These are phyloP conservation scores for Sebastes schlegelii DNA, from an alignment of 2,113 vertebrate species.

Conservation along the genomic window DNA sequence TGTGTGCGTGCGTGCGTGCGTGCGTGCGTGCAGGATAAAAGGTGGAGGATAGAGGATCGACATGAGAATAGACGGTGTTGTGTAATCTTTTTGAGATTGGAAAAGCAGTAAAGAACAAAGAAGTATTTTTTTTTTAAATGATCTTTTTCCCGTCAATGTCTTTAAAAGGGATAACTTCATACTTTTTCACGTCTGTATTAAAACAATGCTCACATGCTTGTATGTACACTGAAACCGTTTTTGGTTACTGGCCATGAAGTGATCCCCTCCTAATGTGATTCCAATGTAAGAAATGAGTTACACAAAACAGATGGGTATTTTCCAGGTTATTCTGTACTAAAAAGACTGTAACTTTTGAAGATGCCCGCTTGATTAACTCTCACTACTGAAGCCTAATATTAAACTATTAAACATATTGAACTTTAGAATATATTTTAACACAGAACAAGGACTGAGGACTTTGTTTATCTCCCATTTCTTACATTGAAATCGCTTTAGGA, in stretches of 20 bases:
- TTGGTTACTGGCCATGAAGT: no score
- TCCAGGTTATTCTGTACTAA: not conserved
- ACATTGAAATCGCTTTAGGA: not conserved
- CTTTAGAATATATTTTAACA: not conserved
- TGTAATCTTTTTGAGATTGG: no score
- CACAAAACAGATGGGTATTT: not conserved
- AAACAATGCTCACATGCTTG: no score
- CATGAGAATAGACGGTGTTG: not conserved
- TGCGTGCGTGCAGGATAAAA: conserved; percentile 11
- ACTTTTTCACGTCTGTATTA: not conserved
- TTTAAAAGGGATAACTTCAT: not conserved
- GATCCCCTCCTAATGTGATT: no score
- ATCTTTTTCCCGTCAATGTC: not conserved
- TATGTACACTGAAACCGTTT: no score
- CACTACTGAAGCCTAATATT: no score
- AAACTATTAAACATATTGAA: not conserved
- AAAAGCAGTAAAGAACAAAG: not conserved
- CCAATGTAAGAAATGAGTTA: not conserved
- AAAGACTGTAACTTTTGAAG: no score
- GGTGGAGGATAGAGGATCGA: not conserved
- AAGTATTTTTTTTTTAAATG: not conserved
- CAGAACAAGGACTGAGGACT: not conserved
- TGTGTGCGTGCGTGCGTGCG: not conserved
- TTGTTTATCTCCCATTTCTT: not conserved
- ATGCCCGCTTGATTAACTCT: no score